Percentiles rank a stretch among this genome's conserved stretches.
Conservation (phyloP, 64 coral and sea anemone species). For the Catalaphyllia jardinei region DNA sequence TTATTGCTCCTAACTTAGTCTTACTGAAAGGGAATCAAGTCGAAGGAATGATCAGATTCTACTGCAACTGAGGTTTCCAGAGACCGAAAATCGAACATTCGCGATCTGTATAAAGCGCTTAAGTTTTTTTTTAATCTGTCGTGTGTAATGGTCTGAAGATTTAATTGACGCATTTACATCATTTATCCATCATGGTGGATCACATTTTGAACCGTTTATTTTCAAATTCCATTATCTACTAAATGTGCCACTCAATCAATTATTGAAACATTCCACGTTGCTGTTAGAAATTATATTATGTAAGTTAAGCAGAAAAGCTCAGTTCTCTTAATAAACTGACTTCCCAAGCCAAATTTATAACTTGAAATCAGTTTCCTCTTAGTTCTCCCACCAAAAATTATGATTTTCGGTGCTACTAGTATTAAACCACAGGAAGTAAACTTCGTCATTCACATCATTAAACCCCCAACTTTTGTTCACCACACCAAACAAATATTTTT, state of each 20-base stretch:
- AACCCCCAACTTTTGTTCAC: too few relatives aligned
- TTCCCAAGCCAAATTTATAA: too few relatives aligned
- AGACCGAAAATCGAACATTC: neutral
- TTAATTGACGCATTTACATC: slow-evolving; percentile 1
- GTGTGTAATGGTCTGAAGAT: neutral
- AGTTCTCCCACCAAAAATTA: too few relatives aligned
- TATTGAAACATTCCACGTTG: neutral
- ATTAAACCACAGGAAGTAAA: too few relatives aligned
- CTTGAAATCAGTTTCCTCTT: too few relatives aligned
- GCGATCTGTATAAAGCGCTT: neutral
- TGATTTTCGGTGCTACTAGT: too few relatives aligned
- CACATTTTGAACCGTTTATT: neutral
- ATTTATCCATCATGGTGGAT: slow-evolving; percentile 19
- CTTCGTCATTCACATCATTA: too few relatives aligned
- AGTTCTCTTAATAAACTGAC: neutral
- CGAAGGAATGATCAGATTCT: too few relatives aligned
- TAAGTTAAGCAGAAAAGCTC: neutral
- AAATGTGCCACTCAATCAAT: neutral
- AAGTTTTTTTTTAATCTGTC: neutral
- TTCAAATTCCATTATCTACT: neutral
- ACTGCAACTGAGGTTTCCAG: neutral
- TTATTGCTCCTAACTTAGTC: too few relatives aligned
- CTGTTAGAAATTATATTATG: neutral
- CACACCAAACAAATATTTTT: too few relatives aligned
- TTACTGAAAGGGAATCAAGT: too few relatives aligned